phyloP scores from a whole-genome alignment of 2,888 invertebrate species.

The Nephrotoma appendiculata region DNA sequence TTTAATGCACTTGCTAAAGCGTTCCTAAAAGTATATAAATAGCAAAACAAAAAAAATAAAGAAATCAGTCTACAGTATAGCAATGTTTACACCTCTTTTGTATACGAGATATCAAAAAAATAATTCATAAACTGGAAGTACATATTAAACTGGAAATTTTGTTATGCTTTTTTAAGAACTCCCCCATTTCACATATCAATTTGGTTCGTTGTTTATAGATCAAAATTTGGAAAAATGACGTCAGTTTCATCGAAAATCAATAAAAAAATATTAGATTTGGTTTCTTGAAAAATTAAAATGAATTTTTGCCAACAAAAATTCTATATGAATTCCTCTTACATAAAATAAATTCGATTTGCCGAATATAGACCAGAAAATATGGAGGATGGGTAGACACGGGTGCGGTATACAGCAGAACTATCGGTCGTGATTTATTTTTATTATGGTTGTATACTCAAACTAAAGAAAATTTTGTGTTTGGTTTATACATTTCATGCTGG shows the following conservation, averaged over 20 bases:
- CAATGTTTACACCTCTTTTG: background rate
- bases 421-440: background rate
- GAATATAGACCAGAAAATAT: background rate
- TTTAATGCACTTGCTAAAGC: slow-evolving; percentile 47
- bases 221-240: background rate
- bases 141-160: background rate
- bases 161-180: background rate
- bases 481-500: background rate
- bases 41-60: background rate
- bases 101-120: background rate
- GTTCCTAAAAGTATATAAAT: slow-evolving; percentile 36
- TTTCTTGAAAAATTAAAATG: background rate
- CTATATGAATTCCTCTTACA: background rate
- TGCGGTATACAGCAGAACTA: background rate
- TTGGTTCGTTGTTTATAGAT: background rate
- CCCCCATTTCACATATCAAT: background rate
- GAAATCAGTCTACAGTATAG: background rate
- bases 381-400: background rate
- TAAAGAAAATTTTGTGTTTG: background rate
- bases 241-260: background rate
- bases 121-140: background rate
- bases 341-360: background rate
- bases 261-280: background rate
- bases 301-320: background rate
- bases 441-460: background rate